Percentiles rank a stretch among this genome's conserved stretches.
Evolutionary conservation across 2,113 vertebrate species (phyloP).

Genomic region (Clupea harengus): DNA sequence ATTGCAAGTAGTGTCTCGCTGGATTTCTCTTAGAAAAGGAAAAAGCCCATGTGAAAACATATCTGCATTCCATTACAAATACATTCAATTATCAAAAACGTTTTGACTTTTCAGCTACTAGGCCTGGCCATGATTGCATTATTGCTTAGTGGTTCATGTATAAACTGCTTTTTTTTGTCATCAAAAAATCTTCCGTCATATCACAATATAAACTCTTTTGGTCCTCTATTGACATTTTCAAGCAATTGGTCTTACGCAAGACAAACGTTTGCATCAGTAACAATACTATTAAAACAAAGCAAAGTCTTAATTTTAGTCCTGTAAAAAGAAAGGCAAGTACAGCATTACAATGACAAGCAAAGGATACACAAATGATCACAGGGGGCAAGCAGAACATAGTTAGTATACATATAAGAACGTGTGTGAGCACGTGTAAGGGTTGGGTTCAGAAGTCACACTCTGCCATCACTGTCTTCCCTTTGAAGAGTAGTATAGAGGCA

Average conservation of each 20-base stretch:
- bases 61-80: slow-evolving; percentile 64
- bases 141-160: slow-evolving; percentile 51
- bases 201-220: slow-evolving; percentile 45
- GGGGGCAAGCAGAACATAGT: not conserved
- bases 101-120: slow-evolving; percentile 48
- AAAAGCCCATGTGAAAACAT: slow-evolving; percentile 51
- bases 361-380: not conserved
- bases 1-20: slow-evolving; percentile 66
- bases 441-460: not conserved
- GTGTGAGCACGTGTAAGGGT: not conserved
- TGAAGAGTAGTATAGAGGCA: not conserved
- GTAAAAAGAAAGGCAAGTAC: not conserved
- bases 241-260: slow-evolving; percentile 33
- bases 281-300: slow-evolving; percentile 27
- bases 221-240: slow-evolving; percentile 30
- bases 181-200: slow-evolving; percentile 14
- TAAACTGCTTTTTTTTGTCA: slow-evolving; percentile 27
- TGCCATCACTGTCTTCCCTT: not conserved
- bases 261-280: slow-evolving; percentile 28
- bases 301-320: slow-evolving; percentile 3
- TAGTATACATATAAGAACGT: not conserved
- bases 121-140: slow-evolving; percentile 49
- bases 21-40: slow-evolving; percentile 58
- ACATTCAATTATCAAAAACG: slow-evolving; percentile 70
- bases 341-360: slow-evolving; percentile 13